These are phyloP conservation scores for Hydrozoanthus gracilis DNA, from an alignment of 92 coral and sea anemone species.

Conservation along the genomic window DNA sequence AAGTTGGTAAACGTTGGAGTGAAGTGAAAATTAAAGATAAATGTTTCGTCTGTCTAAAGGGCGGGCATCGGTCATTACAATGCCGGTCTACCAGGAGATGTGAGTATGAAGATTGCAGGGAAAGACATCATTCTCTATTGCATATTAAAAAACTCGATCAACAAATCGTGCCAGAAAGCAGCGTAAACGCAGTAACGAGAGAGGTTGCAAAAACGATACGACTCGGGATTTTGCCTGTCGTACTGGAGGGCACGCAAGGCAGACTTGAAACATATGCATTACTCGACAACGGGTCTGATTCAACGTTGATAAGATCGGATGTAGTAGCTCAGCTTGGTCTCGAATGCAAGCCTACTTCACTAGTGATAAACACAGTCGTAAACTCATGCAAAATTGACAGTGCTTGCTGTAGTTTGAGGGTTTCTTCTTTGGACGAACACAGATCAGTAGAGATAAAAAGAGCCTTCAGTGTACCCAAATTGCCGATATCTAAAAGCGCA, in stretches of 20 bases:
- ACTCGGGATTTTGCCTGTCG: neutral
- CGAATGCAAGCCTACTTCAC: conserved; percentile 14
- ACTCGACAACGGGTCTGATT: conserved; percentile 7
- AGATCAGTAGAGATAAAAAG: too few species aligned
- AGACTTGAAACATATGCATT: conserved; percentile 6
- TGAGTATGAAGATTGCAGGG: conserved; percentile 15
- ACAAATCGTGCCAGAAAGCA: too few species aligned
- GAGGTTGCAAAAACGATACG: too few species aligned
- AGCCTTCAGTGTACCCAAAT: too few species aligned
- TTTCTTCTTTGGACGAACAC: too few species aligned
- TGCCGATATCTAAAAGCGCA: too few species aligned
- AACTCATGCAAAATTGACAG: too few species aligned
- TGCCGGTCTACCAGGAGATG: neutral
- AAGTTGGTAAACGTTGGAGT: conserved; percentile 1
- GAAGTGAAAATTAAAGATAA: conserved; percentile 3
- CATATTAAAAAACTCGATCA: conserved; percentile 3
- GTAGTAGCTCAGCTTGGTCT: conserved; percentile 8
- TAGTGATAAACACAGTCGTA: too few species aligned
- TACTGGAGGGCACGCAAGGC: neutral
- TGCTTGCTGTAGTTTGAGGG: too few species aligned
- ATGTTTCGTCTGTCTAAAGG: conserved; percentile 5
- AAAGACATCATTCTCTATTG: conserved; percentile 9
- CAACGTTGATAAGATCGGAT: conserved; percentile 1
- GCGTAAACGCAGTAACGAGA: too few species aligned
- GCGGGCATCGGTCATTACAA: conserved; percentile 17